Evolutionary conservation across 2,797 vertebrate genomes (phyloP).

Genomic region (Propithecus deckenii): DNA sequence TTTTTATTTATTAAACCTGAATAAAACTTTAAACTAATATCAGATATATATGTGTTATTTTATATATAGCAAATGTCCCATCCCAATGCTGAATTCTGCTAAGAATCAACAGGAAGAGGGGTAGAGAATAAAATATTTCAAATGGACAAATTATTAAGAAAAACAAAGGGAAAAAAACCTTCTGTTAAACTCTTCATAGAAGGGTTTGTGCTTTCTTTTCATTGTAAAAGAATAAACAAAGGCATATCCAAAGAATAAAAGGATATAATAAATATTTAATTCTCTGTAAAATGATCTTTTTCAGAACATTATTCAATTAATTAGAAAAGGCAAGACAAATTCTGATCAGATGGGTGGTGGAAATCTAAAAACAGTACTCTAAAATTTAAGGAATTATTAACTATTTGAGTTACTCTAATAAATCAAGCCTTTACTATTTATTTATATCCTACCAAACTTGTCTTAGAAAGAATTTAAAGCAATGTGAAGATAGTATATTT

Average conservation of each 20-base stretch:
- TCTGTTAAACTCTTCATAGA: slow-evolving; percentile 62
- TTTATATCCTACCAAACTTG: neutral
- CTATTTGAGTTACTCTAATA: neutral
- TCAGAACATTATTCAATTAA: slow-evolving; percentile 77
- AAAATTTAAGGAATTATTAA: neutral
- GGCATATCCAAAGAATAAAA: slow-evolving; percentile 73
- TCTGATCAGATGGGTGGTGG: slow-evolving; percentile 71
- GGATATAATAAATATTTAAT: slow-evolving; percentile 75
- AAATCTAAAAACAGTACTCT: slow-evolving; percentile 63
- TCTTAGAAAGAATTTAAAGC: neutral
- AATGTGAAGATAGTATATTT: neutral
- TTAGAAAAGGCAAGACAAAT: slow-evolving; percentile 79
- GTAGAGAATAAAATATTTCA: slow-evolving; percentile 44
- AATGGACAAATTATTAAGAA: slow-evolving; percentile 49
- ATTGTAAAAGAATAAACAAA: slow-evolving; percentile 74
- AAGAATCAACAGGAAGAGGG: slow-evolving; percentile 22
- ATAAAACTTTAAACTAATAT: neutral
- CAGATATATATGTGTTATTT: neutral
- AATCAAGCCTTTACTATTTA: neutral
- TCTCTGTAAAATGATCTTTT: slow-evolving; percentile 73
- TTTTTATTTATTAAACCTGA: neutral
- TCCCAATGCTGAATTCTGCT: neutral
- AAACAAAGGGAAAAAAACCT: neutral
- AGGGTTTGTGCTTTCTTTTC: slow-evolving; percentile 54
- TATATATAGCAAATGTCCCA: neutral